These are phyloP conservation scores for Vanessa atalanta DNA, from an alignment of 1,140 invertebrate species.

Conservation along the genomic window DNA sequence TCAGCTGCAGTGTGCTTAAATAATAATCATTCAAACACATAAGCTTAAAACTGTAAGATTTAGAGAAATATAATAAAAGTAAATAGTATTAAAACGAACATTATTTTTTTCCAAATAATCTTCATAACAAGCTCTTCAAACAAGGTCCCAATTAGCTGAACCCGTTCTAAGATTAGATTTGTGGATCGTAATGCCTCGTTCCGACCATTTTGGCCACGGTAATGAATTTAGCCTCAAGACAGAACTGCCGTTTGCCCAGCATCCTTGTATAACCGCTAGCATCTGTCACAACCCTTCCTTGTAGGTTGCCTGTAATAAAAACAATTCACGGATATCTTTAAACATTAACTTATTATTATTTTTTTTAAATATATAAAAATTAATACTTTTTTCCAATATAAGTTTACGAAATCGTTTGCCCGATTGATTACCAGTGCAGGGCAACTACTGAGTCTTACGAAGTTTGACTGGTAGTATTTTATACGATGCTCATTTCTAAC, in stretches of 20 bases:
- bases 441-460: no score
- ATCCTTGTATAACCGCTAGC: conserved; percentile 49
- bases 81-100: neutral
- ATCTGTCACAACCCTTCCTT: conserved; percentile 69
- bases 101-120: conserved; percentile 1
- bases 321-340: conserved; percentile 16
- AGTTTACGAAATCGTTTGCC: no score
- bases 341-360: no score
- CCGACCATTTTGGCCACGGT: conserved; percentile 41
- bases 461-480: no score
- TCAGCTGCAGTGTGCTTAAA: no score
- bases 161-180: conserved; percentile 48
- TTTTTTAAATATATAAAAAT: no score
- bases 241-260: conserved; percentile 50
- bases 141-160: conserved; percentile 61
- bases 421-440: no score
- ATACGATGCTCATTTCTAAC: no score
- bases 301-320: conserved; percentile 37
- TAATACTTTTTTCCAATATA: no score
- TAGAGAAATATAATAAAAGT: neutral
- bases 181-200: conserved; percentile 40
- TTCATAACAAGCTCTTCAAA: conserved; percentile 41
- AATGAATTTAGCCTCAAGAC: conserved; percentile 69
- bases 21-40: no score
- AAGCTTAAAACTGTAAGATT: neutral